Evolutionary conservation across 2,113 vertebrate genomes (phyloP), one percentile per base, ranked within the genome.

Genomic region (Pholis gunnellus): DNA sequence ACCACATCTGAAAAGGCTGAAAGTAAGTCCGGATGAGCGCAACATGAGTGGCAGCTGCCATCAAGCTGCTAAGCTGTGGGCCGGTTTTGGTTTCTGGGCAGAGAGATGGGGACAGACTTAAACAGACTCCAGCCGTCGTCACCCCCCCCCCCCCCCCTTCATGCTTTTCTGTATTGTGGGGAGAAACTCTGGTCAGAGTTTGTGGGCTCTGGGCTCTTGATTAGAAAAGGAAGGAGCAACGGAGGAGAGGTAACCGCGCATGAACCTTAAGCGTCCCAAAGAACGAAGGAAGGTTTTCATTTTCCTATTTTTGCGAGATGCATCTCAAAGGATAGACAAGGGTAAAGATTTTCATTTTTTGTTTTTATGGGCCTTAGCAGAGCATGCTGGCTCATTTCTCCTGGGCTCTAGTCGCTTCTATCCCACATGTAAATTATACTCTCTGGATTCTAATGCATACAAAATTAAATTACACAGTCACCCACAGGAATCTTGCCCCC

Each of bases 201-300:
- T 91, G 85, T 77, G 84, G 84, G 85, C 70, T 90, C 78, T 78
- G 63, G 73, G 80, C 81, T 83, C 77, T 86, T 89, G 87, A 93
- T 91, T 89, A 87, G 72, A 88, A 88, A 80, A 91, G 89, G 87
- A 88, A 85, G 88, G 76, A 88, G 83, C 83, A 79, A 84, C 75
- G 78, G 82, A 89, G 87, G 75, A 75, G 79, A 89, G 80, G 81
- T 70, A 89, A 90, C 91, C 86, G 59, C 72, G 46, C 72, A 81
- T 94, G 92, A 94, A 93, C 92, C 85, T 81, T 64, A 79, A 90
- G 79, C 89, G 88, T 93, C 87, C 89, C 81, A 50, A 64, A 79
- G 84, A 92, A 81, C 61, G 67, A 84, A 83, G 91, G 90, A 95
- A 92, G 93, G 92, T 90, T 95, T 92, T 93, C 44, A 95, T 95